Percentiles rank a stretch among this genome's conserved stretches.
phyloP scores from a whole-genome alignment of 2,888 invertebrate species.

The Eristalinus sepulchralis region DNA sequence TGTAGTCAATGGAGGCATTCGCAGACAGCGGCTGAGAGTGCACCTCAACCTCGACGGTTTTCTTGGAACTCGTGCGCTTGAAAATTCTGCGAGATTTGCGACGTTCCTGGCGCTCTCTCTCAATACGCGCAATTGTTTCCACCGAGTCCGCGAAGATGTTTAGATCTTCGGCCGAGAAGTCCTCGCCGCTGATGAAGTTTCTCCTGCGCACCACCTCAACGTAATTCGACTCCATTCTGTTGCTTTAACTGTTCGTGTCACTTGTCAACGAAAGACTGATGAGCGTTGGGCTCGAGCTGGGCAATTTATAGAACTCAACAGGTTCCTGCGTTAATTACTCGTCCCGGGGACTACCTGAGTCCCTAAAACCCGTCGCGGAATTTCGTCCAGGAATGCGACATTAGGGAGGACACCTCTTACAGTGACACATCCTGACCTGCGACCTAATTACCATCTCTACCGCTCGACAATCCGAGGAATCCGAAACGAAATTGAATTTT shows the following conservation, averaged over 20 bases:
- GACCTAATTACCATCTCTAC: constrained; percentile 19
- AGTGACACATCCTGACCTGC: constrained; percentile 29
- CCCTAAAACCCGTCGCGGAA: too few relatives aligned
- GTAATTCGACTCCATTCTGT: constrained; percentile 44
- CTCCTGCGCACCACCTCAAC: constrained; percentile 12
- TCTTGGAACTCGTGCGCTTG: constrained; percentile 7
- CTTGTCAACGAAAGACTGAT: constrained; percentile 41
- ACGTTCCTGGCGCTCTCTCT: constrained; percentile 34
- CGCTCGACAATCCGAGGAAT: not conserved
- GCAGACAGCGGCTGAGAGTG: not conserved
- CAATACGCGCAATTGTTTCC: constrained; percentile 37
- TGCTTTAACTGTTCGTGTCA: constrained; percentile 30
- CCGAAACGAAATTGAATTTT: not conserved
- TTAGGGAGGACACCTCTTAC: constrained; percentile 10
- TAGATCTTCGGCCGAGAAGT: constrained; percentile 34
- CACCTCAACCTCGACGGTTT: not conserved
- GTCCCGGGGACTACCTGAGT: constrained; percentile 33
- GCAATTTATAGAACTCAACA: constrained; percentile 40
- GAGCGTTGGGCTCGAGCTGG: not conserved
- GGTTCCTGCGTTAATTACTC: not conserved
- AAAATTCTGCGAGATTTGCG: constrained; percentile 16
- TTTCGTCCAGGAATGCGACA: constrained; percentile 47
- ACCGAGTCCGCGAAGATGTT: constrained; percentile 51
- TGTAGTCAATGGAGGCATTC: not conserved
- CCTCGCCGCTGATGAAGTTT: constrained; percentile 3